A percentile compares a stretch with the other conserved stretches of the same genome.
phyloP scores from a whole-genome alignment of 2,113 vertebrate genomes.

The Bombycilla garrulus region DNA sequence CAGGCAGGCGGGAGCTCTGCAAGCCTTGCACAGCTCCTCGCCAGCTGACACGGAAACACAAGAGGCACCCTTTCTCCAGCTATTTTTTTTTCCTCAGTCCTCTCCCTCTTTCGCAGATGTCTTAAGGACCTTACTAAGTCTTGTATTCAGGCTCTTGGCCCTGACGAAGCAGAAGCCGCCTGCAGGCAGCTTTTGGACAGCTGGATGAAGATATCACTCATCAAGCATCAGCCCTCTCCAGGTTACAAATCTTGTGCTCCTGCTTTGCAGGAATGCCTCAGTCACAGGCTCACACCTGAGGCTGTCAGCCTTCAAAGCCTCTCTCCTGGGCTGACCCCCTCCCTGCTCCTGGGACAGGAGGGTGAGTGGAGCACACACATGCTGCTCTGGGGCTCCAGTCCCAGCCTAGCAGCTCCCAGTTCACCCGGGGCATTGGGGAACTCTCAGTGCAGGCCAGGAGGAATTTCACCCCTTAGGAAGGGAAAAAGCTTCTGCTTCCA shows the following conservation, averaged over 20 bases:
- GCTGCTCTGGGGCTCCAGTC: not conserved
- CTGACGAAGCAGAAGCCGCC: constrained; percentile 20
- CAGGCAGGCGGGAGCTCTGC: not conserved
- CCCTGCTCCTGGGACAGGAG: not conserved
- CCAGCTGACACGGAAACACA: not conserved
- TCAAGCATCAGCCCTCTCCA: constrained; percentile 46
- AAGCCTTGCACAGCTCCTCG: not conserved
- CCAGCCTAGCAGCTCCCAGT: not conserved
- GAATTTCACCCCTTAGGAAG: not conserved
- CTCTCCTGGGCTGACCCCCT: not conserved
- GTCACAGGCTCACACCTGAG: constrained; percentile 71
- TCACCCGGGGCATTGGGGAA: not conserved
- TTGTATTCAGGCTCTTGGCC: constrained; percentile 25
- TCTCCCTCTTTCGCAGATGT: not conserved
- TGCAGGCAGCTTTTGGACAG: constrained; percentile 61
- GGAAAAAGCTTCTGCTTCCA: not conserved
- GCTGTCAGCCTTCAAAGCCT: constrained; percentile 53
- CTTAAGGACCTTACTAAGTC: not conserved
- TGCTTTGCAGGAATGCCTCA: constrained; percentile 64
- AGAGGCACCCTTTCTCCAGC: not conserved
- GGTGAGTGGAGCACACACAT: not conserved
- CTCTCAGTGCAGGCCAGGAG: not conserved
- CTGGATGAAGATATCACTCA: constrained; percentile 74
- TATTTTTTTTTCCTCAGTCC: not conserved
- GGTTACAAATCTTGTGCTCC: constrained; percentile 64